Percentiles rank a stretch among this genome's conserved stretches.
Conservation (phyloP, 2,113 vertebrate species). For the Peromyscus polionotus region DNA sequence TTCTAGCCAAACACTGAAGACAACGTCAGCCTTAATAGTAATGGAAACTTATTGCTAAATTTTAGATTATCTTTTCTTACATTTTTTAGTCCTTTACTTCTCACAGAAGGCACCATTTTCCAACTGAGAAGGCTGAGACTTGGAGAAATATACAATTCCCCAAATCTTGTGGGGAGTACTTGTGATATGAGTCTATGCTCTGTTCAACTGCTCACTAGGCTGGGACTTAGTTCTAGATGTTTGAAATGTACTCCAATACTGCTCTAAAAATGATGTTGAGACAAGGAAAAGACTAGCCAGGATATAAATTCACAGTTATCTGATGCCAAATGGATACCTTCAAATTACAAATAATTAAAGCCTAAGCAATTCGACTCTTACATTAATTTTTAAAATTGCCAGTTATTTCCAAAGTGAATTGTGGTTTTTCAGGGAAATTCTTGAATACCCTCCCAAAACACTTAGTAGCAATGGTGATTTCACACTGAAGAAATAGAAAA, state of each 20-base stretch:
- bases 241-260: not conserved
- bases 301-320: not conserved
- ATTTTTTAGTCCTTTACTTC: not conserved
- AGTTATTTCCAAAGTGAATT: not conserved
- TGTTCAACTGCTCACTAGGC: not conserved
- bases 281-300: not conserved
- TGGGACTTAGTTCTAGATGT: not conserved
- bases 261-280: not conserved
- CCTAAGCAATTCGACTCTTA: not conserved
- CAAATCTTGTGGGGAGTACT: not conserved
- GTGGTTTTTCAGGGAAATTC: not conserved
- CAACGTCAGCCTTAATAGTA: not conserved
- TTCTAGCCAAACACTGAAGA: not conserved
- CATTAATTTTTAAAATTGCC: slow-evolving; percentile 18
- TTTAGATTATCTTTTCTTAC: not conserved
- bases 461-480: not conserved
- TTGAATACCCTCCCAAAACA: not conserved
- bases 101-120: not conserved
- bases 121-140: not conserved
- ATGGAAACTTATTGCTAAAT: not conserved
- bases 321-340: slow-evolving; percentile 25
- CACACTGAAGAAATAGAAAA: not conserved
- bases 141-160: not conserved
- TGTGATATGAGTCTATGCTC: not conserved
- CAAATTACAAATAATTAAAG: slow-evolving; percentile 32